Percentiles rank a stretch among this genome's conserved stretches.
These are phyloP conservation scores for Rhopalosiphum padi DNA, from an alignment of 1,140 invertebrate genomes.

Conservation along the genomic window DNA sequence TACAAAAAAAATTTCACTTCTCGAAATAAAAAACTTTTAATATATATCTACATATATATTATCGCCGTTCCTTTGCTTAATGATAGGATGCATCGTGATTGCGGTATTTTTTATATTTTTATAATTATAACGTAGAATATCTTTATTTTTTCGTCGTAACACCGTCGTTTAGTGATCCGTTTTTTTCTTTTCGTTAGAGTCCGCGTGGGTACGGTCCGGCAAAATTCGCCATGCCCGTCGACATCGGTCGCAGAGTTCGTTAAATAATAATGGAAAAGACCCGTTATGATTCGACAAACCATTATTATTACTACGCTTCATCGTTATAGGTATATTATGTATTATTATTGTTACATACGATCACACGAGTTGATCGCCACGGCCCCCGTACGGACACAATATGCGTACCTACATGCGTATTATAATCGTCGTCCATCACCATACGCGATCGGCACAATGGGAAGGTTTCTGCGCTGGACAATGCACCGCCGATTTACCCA, in stretches of 20 bases:
- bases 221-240: constrained; percentile 38
- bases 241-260: background rate
- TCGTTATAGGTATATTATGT: background rate
- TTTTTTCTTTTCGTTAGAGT: background rate
- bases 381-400: background rate
- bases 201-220: background rate
- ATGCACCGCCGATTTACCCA: constrained; percentile 17
- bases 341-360: constrained; percentile 45
- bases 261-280: constrained; percentile 26
- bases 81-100: background rate
- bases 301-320: background rate
- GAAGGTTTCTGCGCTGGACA: constrained; percentile 27
- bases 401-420: background rate
- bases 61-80: background rate
- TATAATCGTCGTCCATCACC: constrained; percentile 11
- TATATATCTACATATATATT: background rate
- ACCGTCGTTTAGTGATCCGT: background rate
- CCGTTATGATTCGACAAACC: constrained; percentile 51
- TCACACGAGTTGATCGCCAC: constrained; percentile 25
- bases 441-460: background rate
- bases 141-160: background rate
- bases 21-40: background rate
- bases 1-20: background rate
- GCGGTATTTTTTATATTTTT: background rate
- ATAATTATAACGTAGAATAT: background rate